phyloP scores from a whole-genome alignment of 2,888 invertebrate genomes.

The Latrodectus hesperus region DNA sequence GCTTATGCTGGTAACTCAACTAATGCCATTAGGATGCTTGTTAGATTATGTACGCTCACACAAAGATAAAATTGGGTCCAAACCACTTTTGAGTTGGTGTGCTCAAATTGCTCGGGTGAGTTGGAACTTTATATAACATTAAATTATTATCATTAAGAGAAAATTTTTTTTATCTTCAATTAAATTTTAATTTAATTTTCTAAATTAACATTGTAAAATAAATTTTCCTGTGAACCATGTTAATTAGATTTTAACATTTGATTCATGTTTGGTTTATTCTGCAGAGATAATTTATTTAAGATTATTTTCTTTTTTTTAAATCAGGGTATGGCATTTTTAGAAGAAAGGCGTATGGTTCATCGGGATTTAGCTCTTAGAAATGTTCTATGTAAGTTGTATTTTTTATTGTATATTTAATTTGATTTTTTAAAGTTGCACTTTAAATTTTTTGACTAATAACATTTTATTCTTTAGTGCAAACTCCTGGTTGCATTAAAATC shows the following conservation, averaged over 20 bases:
- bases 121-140: constrained; percentile 75
- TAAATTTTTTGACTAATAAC: background rate
- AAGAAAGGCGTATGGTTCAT: constrained; percentile 94
- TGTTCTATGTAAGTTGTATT: constrained; percentile 80
- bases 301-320: constrained; percentile 1
- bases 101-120: constrained; percentile 89
- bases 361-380: constrained; percentile 97
- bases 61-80: constrained; percentile 94
- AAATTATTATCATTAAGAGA: background rate
- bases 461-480: constrained; percentile 81
- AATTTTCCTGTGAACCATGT: no score
- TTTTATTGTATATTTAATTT: background rate
- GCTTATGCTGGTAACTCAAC: constrained; percentile 97
- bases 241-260: no score
- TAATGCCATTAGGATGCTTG: constrained; percentile 97
- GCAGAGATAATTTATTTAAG: no score
- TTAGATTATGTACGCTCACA: constrained; percentile 94
- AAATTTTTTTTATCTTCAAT: no score
- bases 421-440: background rate
- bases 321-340: constrained; percentile 92
- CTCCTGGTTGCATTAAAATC: constrained; percentile 93
- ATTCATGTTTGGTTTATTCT: no score
- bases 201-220: no score
- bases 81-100: constrained; percentile 95
- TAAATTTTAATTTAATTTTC: no score